Evolutionary conservation across 2,113 vertebrate genomes (phyloP).

Genomic region (Vireo altiloquus): DNA sequence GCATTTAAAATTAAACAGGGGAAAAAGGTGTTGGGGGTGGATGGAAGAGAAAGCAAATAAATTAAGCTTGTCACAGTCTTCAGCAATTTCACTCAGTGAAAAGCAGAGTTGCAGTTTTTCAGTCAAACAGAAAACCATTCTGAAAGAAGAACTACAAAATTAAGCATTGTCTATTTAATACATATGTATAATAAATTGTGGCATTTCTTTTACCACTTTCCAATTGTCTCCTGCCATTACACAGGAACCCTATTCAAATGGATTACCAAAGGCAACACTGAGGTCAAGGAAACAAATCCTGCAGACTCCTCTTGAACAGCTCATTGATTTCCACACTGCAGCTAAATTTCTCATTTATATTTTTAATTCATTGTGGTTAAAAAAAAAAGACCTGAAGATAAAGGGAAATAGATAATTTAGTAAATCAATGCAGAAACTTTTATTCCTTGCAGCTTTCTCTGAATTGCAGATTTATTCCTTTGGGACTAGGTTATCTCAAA

Average conservation of each 20-base stretch:
- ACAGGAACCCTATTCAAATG: neutral
- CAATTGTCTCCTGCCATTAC: neutral
- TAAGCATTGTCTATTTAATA: conserved; percentile 14
- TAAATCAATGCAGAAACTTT: conserved; percentile 9
- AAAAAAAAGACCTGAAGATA: neutral
- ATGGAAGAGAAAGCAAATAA: neutral
- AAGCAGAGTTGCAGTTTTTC: conserved; percentile 7
- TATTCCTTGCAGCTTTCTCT: neutral
- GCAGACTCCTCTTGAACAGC: neutral
- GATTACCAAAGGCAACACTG: conserved; percentile 7
- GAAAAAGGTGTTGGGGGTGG: neutral
- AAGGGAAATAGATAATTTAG: neutral
- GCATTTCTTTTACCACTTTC: neutral
- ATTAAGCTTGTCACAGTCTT: neutral
- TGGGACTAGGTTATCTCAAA: neutral
- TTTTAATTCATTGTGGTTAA: conserved; percentile 7
- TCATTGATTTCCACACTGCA: neutral
- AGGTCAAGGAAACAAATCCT: conserved; percentile 38
- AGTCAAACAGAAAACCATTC: neutral
- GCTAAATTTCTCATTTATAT: conserved; percentile 16
- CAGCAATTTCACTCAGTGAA: conserved; percentile 1
- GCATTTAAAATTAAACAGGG: conserved; percentile 13
- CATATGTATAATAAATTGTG: neutral
- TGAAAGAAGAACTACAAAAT: conserved; percentile 13
- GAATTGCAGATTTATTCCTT: neutral